A percentile compares a stretch with the other conserved stretches of the same genome.
These are phyloP conservation scores for Hemaris fuciformis DNA, from an alignment of 2,888 invertebrate species.

Conservation along the genomic window DNA sequence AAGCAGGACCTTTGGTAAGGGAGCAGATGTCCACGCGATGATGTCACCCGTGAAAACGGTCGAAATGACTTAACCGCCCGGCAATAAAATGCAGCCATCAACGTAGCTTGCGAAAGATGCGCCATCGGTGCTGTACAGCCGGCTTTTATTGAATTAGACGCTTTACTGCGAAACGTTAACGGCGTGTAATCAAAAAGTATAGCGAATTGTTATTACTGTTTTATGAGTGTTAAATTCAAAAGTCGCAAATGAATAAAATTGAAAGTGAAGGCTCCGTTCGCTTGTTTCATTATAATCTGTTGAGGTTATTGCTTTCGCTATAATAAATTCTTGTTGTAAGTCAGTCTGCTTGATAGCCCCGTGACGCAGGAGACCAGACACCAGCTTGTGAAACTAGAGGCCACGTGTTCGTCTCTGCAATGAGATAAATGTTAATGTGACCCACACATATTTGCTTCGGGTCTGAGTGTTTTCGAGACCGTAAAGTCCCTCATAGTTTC, in stretches of 20 bases:
- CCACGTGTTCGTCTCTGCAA: too few relatives aligned
- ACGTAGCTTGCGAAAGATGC: constrained; percentile 38
- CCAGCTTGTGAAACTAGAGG: too few relatives aligned
- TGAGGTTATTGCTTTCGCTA: background rate
- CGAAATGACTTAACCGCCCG: constrained; percentile 44
- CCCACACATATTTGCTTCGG: too few relatives aligned
- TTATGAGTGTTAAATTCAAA: constrained; percentile 14
- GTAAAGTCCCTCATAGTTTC: too few relatives aligned
- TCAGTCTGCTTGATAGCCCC: too few relatives aligned
- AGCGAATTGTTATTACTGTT: constrained; percentile 19
- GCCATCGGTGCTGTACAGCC: constrained; percentile 35
- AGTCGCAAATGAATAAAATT: constrained; percentile 12
- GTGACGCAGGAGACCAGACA: too few relatives aligned
- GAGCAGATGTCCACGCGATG: constrained; percentile 21
- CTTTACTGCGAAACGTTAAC: constrained; percentile 28
- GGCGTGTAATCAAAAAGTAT: constrained; percentile 27
- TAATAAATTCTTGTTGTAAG: background rate
- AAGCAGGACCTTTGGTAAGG: constrained; percentile 5
- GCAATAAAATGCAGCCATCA: constrained; percentile 52
- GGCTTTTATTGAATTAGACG: constrained; percentile 41
- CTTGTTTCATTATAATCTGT: background rate
- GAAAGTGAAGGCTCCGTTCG: constrained; percentile 1
- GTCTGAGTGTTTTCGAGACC: too few relatives aligned
- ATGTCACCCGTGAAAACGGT: constrained; percentile 37
- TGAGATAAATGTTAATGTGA: too few relatives aligned